phyloP scores from a whole-genome alignment of 2,888 invertebrate species.

The Liposcelis brunnea region DNA sequence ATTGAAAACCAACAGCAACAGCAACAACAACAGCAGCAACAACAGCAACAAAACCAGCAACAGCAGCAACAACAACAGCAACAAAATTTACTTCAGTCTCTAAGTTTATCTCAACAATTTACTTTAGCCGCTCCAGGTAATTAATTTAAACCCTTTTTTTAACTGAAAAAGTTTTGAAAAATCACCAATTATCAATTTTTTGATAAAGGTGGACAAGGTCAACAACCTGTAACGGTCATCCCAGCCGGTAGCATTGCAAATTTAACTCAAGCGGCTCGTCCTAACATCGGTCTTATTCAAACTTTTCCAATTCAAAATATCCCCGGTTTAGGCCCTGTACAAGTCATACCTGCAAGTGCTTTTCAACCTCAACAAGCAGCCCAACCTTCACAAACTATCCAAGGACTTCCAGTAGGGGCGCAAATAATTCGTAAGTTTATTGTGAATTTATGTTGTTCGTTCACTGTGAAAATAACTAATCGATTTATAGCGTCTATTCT shows the following conservation, averaged over 20 bases:
- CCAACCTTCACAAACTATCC: slow-evolving; percentile 18
- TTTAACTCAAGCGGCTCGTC: slow-evolving; percentile 19
- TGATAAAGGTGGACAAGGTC: slow-evolving; percentile 33
- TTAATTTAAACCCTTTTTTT: slow-evolving; percentile 10
- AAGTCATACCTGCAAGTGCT: slow-evolving; percentile 54
- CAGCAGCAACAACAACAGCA: slow-evolving; percentile 19
- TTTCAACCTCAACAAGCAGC: slow-evolving; percentile 22
- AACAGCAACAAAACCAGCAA: slow-evolving; percentile 19
- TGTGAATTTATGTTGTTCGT: background rate
- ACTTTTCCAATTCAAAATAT: slow-evolving; percentile 55
- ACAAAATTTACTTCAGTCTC: slow-evolving; percentile 20
- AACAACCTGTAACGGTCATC: slow-evolving; percentile 63
- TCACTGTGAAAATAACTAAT: background rate
- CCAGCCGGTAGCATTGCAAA: slow-evolving; percentile 43
- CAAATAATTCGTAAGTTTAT: slow-evolving; percentile 22
- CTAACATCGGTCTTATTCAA: slow-evolving; percentile 25
- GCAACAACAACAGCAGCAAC: slow-evolving; percentile 19
- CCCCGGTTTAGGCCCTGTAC: slow-evolving; percentile 65
- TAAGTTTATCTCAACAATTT: background rate
- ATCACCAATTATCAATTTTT: background rate
- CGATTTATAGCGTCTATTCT: background rate
- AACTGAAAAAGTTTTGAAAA: slow-evolving; percentile 16
- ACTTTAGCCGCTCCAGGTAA: slow-evolving; percentile 3
- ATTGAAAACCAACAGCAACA: slow-evolving; percentile 18
- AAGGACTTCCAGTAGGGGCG: slow-evolving; percentile 22